A percentile compares a stretch with the other conserved stretches of the same genome.
Evolutionary conservation across 2,797 vertebrate species (phyloP).

Genomic region (Bradypodion ventrale): DNA sequence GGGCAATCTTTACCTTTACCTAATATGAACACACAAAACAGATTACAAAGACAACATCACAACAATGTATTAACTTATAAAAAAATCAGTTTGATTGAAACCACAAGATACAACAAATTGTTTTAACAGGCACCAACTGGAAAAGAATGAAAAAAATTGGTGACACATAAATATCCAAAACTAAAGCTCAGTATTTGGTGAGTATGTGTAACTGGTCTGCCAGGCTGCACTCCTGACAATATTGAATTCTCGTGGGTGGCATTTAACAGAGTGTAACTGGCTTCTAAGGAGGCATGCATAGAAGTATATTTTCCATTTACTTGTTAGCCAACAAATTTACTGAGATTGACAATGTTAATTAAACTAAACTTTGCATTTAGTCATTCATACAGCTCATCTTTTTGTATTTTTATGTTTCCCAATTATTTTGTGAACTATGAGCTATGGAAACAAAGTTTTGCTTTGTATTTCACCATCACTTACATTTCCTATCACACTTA

Average conservation of each 20-base stretch:
- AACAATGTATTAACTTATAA: neutral
- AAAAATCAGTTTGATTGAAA: neutral
- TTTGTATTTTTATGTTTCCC: neutral
- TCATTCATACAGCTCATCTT: neutral
- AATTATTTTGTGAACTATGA: neutral
- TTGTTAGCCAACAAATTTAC: neutral
- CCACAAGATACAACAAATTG: neutral
- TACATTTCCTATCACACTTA: constrained; percentile 31
- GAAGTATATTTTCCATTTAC: neutral
- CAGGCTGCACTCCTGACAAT: neutral
- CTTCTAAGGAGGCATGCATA: neutral
- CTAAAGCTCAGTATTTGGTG: neutral
- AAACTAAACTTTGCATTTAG: too few species aligned
- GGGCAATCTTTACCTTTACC: neutral
- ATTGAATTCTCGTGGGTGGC: neutral
- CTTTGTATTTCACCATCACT: constrained; percentile 56
- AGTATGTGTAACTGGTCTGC: neutral
- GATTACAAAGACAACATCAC: neutral
- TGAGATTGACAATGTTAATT: neutral
- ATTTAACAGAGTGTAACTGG: neutral
- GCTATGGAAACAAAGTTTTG: neutral
- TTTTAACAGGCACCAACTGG: neutral
- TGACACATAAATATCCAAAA: neutral
- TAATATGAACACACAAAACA: neutral
- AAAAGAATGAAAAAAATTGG: neutral